phyloP scores from a whole-genome alignment of 2,888 invertebrate genomes.

The Andrena flavipes region DNA sequence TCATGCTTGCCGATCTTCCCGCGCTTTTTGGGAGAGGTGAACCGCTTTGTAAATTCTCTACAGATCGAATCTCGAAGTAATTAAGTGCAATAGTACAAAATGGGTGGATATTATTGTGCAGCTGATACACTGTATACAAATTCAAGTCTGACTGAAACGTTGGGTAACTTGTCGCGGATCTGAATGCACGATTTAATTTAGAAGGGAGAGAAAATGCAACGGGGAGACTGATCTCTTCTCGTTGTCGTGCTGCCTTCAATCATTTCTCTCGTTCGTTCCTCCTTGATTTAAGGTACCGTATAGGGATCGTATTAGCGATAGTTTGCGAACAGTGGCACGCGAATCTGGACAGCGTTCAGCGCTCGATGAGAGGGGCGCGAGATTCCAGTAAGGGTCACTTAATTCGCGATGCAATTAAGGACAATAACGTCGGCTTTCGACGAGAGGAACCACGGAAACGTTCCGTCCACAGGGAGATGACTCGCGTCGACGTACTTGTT shows the following conservation, averaged over 20 bases:
- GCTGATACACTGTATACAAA: background rate
- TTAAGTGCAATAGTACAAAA: slow-evolving; percentile 36
- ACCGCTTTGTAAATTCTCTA: slow-evolving; percentile 7
- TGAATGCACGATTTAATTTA: background rate
- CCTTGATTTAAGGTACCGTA: slow-evolving; percentile 32
- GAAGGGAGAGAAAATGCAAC: background rate
- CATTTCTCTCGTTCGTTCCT: slow-evolving; percentile 40
- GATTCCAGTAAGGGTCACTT: slow-evolving; percentile 43
- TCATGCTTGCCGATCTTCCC: background rate
- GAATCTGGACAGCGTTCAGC: slow-evolving; percentile 28
- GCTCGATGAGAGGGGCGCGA: background rate
- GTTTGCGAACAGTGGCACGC: slow-evolving; percentile 35
- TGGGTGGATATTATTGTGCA: background rate
- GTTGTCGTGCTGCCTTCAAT: slow-evolving; percentile 21
- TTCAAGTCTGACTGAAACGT: background rate
- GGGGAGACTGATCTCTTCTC: background rate
- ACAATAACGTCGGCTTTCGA: slow-evolving; percentile 72
- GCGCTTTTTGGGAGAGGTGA: background rate
- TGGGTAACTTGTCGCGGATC: background rate
- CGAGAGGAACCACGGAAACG: slow-evolving; percentile 69
- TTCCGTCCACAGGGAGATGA: slow-evolving; percentile 70
- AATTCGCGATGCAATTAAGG: slow-evolving; percentile 66
- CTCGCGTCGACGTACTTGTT: slow-evolving; percentile 59
- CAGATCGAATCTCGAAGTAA: background rate
- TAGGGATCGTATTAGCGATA: slow-evolving; percentile 46